A percentile compares a stretch with the other conserved stretches of the same genome.
Evolutionary conservation across 2,113 vertebrate species (phyloP).

Genomic region (Oreochromis aureus): DNA sequence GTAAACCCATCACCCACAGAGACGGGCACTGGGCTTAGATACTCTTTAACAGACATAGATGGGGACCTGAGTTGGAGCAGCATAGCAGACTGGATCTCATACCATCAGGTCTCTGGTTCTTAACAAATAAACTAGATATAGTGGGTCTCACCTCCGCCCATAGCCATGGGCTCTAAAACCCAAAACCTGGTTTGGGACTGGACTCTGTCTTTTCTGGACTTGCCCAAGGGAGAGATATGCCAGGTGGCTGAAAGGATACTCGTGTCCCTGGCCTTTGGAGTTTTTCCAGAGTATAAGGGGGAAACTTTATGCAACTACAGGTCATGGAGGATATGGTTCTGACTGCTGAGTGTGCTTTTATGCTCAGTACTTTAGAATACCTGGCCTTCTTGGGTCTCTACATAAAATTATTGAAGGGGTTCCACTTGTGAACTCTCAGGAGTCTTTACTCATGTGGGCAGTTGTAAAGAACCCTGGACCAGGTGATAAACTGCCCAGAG

Average conservation of each 20-base stretch:
- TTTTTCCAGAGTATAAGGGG: background rate
- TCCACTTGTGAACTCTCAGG: rapidly evolving
- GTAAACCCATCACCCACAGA: background rate
- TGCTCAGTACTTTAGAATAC: background rate
- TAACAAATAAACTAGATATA: background rate
- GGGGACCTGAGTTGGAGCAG: background rate
- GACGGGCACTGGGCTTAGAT: background rate
- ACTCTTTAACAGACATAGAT: background rate
- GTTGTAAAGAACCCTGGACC: rapidly evolving
- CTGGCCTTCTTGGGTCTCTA: rapidly evolving
- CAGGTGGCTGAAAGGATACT: background rate
- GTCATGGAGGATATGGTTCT: background rate
- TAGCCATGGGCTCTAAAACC: background rate
- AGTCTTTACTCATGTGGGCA: background rate
- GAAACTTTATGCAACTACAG: background rate
- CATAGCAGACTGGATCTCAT: background rate
- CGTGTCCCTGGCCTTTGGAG: background rate
- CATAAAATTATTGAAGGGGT: background rate
- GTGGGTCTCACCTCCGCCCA: background rate
- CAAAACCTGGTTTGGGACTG: background rate
- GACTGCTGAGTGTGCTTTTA: background rate
- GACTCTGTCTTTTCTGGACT: background rate
- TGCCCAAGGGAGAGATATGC: background rate
- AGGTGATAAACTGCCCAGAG: background rate
- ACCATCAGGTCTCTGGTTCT: background rate